Conservation (phyloP, 2,888 invertebrate genomes). For the Plebejus anna region DNA sequence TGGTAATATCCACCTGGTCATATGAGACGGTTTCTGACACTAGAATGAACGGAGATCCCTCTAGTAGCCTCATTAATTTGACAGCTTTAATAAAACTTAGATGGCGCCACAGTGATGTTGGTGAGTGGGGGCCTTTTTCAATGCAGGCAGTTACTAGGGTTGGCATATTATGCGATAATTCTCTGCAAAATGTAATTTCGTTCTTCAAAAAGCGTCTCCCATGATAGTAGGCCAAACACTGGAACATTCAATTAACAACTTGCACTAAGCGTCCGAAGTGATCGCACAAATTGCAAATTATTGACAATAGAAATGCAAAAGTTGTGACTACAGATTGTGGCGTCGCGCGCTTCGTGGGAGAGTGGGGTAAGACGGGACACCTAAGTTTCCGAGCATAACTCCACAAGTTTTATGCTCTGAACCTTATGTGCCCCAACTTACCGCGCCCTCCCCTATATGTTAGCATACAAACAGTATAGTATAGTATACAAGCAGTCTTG, state of each 20-base stretch:
- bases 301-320: conserved; percentile 76
- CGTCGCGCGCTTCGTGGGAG: conserved; percentile 48
- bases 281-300: conserved; percentile 66
- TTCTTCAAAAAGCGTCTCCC: conserved; percentile 12
- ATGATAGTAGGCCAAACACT: conserved; percentile 5
- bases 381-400: background rate
- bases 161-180: background rate
- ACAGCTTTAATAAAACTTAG: background rate
- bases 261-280: conserved; percentile 40
- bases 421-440: background rate
- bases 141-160: background rate
- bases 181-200: background rate
- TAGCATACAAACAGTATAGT: conserved; percentile 73
- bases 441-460: conserved; percentile 40
- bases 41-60: background rate
- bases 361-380: background rate
- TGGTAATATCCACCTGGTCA: conserved; percentile 18
- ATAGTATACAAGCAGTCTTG: conserved; percentile 78
- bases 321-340: conserved; percentile 72
- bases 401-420: background rate
- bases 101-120: background rate
- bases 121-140: background rate
- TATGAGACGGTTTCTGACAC: background rate
- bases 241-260: conserved; percentile 26
- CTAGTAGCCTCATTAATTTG: background rate